phyloP scores from a whole-genome alignment of 2,797 vertebrate species.

The Thunnus albacares region DNA sequence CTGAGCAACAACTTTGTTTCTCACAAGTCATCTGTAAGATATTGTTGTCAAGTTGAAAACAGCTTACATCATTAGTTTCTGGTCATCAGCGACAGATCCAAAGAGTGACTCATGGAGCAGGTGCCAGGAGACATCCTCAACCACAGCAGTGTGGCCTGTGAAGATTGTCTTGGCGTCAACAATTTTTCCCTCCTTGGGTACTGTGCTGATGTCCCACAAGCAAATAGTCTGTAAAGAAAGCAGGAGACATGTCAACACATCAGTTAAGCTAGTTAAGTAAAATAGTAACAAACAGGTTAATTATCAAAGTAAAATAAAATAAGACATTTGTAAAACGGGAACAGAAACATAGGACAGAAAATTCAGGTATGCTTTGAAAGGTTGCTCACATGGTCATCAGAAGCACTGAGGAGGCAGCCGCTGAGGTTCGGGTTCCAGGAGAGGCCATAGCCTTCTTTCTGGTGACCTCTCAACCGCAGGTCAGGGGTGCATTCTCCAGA shows the following conservation, averaged over 20 bases:
- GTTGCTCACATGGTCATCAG: conserved; percentile 94
- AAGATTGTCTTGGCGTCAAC: conserved; percentile 99
- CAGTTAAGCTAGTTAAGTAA: too few species aligned
- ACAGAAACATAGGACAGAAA: neutral
- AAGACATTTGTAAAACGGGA: neutral
- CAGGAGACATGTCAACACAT: neutral
- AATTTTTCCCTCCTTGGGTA: conserved; percentile 97
- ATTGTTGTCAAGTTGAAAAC: neutral
- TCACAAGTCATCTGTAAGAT: neutral
- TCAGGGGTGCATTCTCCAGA: conserved; percentile 98
- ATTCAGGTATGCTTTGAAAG: neutral
- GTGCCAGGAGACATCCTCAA: conserved; percentile 98
- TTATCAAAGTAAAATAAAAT: too few species aligned
- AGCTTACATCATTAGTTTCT: conserved; percentile 98
- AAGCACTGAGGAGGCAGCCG: conserved; percentile 96
- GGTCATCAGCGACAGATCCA: conserved; percentile 97
- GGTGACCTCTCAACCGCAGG: conserved; percentile 94
- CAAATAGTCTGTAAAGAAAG: conserved; percentile 92
- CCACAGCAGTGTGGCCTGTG: conserved; percentile 97
- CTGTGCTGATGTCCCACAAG: conserved; percentile 97
- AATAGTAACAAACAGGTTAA: too few species aligned
- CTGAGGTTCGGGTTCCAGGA: conserved; percentile 99
- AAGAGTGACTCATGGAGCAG: conserved; percentile 96
- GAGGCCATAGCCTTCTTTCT: conserved; percentile 98
- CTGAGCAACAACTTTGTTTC: conserved; percentile 6